phyloP scores from a whole-genome alignment of 2,113 vertebrate species.

The Mobula birostris region DNA sequence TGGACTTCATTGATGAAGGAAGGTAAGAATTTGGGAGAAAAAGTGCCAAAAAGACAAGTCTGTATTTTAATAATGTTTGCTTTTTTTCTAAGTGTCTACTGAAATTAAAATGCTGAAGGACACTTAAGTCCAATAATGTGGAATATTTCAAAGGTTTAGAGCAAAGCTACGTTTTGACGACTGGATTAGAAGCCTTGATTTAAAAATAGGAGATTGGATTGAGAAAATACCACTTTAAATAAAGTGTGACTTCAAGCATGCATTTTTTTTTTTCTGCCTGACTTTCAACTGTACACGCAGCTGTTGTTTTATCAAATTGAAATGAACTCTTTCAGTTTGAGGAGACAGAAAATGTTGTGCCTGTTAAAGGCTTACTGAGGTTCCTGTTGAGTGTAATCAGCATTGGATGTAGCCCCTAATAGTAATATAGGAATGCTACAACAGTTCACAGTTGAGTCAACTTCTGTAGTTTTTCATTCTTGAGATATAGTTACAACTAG shows the following conservation, averaged over 20 bases:
- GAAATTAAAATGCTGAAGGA: background rate
- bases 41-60: background rate
- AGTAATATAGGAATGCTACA: background rate
- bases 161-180: background rate
- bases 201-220: background rate
- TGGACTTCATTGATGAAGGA: conserved; percentile 92
- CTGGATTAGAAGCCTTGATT: background rate
- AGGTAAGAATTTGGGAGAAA: conserved; percentile 61
- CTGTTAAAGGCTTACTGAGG: no score
- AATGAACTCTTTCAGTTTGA: background rate
- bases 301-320: background rate
- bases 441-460: background rate
- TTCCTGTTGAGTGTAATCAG: background rate
- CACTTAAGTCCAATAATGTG: background rate
- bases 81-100: background rate
- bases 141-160: background rate
- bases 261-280: background rate
- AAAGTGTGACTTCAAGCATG: no score
- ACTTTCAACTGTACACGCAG: background rate
- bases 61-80: background rate
- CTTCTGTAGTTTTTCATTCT: background rate
- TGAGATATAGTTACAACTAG: background rate
- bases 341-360: background rate
- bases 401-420: background rate
- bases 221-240: background rate